Percentiles rank a stretch among this genome's conserved stretches.
These are phyloP conservation scores for Drosophila pachea DNA, from an alignment of 1,140 invertebrate genomes.

Conservation along the genomic window DNA sequence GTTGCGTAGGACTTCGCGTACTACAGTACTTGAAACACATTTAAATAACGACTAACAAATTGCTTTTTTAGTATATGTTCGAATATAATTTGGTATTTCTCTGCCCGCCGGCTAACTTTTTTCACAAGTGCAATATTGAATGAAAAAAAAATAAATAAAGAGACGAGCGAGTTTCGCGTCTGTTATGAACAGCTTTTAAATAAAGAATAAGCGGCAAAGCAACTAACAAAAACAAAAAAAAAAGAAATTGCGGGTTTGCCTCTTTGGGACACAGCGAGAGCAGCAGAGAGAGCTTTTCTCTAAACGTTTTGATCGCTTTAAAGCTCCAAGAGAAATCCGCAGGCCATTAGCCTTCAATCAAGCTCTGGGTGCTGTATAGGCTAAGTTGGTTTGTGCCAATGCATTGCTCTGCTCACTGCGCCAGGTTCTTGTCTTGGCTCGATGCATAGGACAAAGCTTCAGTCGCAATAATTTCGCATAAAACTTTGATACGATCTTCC, in stretches of 20 bases:
- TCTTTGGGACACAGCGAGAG: constrained; percentile 8
- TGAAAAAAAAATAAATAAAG: neutral
- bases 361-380: neutral
- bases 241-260: neutral
- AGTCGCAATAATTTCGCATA: neutral
- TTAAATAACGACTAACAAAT: neutral
- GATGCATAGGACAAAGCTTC: no score
- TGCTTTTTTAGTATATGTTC: constrained; percentile 5
- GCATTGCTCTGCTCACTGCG: no score
- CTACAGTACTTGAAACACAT: constrained; percentile 23
- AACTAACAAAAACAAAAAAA: constrained; percentile 42
- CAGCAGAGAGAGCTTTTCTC: neutral
- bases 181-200: constrained; percentile 36
- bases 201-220: constrained; percentile 33
- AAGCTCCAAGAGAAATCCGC: neutral
- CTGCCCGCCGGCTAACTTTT: constrained; percentile 7
- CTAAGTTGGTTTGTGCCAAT: neutral
- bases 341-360: neutral
- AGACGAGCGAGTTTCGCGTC: constrained; percentile 20
- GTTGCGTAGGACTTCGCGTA: constrained; percentile 16
- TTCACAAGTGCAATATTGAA: neutral
- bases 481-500: constrained; percentile 1
- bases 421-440: constrained; percentile 4
- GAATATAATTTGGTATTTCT: constrained; percentile 20
- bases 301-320: neutral